Conservation (phyloP, 2,113 vertebrate species). For the Gnathochromis pfefferi region DNA sequence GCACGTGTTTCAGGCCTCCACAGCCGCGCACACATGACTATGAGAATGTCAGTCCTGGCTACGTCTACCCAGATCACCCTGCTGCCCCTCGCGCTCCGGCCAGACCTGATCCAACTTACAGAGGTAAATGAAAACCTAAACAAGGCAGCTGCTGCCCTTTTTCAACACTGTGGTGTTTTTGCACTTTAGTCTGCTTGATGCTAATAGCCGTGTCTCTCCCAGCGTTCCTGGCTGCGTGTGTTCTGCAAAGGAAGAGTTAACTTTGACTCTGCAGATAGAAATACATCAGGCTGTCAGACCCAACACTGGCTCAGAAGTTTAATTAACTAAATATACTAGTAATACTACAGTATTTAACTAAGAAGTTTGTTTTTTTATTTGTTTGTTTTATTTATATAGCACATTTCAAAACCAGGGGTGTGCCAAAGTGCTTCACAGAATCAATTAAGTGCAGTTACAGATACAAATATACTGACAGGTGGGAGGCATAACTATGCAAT, state of each 20-base stretch:
- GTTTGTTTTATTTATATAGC: not conserved
- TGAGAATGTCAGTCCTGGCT: slow-evolving; percentile 65
- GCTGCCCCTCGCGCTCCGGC: slow-evolving; percentile 44
- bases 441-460: not conserved
- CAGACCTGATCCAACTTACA: slow-evolving; percentile 68
- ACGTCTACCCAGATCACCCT: slow-evolving; percentile 51
- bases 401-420: not conserved
- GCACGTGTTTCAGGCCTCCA: slow-evolving; percentile 48
- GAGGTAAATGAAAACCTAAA: slow-evolving; percentile 49
- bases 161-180: not conserved
- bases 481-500: not conserved
- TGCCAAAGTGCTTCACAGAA: not conserved
- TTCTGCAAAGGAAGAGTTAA: not conserved
- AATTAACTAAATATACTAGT: not conserved
- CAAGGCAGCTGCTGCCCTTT: not conserved
- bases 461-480: not conserved
- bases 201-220: not conserved
- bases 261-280: not conserved
- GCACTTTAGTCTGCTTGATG: not conserved
- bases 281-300: not conserved
- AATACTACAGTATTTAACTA: not conserved
- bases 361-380: not conserved
- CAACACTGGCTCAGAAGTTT: not conserved
- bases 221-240: not conserved
- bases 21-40: slow-evolving; percentile 65